Conservation (phyloP, 2,888 invertebrate species). For the Diaperis boleti region DNA sequence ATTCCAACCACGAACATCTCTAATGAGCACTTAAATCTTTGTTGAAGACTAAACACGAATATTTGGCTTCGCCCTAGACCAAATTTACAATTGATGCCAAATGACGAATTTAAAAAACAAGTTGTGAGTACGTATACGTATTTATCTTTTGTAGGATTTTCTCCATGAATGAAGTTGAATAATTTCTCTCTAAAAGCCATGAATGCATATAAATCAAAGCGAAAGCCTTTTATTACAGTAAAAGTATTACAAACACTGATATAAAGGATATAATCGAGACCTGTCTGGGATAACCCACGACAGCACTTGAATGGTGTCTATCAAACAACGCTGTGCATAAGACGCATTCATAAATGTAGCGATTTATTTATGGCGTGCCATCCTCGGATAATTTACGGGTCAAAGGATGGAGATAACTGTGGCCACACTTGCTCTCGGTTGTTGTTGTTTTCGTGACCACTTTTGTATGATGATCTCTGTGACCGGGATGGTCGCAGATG, state of each 20-base stretch:
- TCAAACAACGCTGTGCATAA: constrained; percentile 55
- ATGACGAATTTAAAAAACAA: too few relatives aligned
- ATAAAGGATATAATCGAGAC: constrained; percentile 33
- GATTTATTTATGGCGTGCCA: constrained; percentile 66
- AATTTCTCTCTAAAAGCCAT: constrained; percentile 7
- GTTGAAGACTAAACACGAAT: too few relatives aligned
- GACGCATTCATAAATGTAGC: constrained; percentile 65
- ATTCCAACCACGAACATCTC: too few relatives aligned
- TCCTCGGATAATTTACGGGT: constrained; percentile 66
- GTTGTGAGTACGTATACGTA: too few relatives aligned
- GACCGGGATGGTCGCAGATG: constrained; percentile 30
- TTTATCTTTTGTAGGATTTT: constrained; percentile 18
- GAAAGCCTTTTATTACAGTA: constrained; percentile 27
- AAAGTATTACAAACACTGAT: constrained; percentile 32
- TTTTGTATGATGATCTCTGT: constrained; percentile 43
- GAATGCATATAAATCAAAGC: constrained; percentile 26
- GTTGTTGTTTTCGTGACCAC: constrained; percentile 42
- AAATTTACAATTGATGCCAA: too few relatives aligned
- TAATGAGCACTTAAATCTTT: too few relatives aligned
- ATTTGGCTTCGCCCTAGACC: too few relatives aligned
- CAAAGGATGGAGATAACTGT: constrained; percentile 61
- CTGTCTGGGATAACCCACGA: constrained; percentile 44
- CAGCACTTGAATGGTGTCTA: constrained; percentile 57
- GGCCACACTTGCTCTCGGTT: constrained; percentile 55
- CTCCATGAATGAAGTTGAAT: constrained; percentile 3